A percentile compares a stretch with the other conserved stretches of the same genome.
Evolutionary conservation across 2,113 vertebrate species (phyloP).

Genomic region (Pteropus alecto): DNA sequence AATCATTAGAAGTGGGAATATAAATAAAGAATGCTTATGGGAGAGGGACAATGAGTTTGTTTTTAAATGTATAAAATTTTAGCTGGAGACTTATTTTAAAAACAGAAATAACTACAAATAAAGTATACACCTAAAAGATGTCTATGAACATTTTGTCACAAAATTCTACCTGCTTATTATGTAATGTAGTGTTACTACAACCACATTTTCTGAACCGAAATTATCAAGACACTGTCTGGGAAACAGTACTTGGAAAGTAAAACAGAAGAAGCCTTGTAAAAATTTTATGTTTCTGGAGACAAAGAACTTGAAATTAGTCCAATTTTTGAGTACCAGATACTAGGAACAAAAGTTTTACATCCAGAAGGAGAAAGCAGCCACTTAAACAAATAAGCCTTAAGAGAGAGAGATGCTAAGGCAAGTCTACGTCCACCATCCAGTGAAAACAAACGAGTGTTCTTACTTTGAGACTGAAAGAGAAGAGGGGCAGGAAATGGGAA

Average conservation of each 20-base stretch:
- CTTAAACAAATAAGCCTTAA: background rate
- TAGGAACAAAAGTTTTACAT: background rate
- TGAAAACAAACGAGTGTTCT: background rate
- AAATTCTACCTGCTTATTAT: background rate
- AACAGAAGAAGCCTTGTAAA: background rate
- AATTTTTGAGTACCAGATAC: background rate
- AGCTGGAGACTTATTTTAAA: background rate
- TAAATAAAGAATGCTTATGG: background rate
- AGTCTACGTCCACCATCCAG: background rate
- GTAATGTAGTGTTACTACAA: background rate
- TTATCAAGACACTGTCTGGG: background rate
- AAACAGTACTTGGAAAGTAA: background rate
- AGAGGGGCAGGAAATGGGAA: background rate
- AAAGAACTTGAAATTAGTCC: background rate
- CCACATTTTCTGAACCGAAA: constrained; percentile 7
- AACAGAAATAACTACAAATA: background rate
- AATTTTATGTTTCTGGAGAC: background rate
- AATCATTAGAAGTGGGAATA: background rate
- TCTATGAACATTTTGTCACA: background rate
- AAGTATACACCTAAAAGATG: background rate
- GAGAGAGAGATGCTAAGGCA: background rate
- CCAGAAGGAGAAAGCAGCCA: background rate
- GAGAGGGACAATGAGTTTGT: background rate
- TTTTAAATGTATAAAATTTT: background rate
- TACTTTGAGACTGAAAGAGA: background rate